Percentiles rank a stretch among this genome's conserved stretches.
Evolutionary conservation across 1,140 invertebrate genomes (phyloP).

Genomic region (Adelges cooleyi): DNA sequence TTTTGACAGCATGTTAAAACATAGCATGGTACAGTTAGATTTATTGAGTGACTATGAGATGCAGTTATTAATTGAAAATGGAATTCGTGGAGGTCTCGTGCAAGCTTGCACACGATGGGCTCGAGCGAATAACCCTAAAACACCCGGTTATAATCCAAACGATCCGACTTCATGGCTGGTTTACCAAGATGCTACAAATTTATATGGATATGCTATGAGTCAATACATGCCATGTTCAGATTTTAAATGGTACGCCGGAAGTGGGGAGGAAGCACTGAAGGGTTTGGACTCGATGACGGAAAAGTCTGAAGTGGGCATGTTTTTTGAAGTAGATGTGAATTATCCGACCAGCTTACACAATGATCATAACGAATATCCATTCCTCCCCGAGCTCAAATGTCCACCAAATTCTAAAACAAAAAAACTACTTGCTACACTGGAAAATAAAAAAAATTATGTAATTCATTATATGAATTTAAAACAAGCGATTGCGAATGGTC

Average conservation of each 20-base stretch:
- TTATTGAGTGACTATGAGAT: conserved; percentile 41
- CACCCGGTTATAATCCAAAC: conserved; percentile 38
- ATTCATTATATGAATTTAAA: conserved; percentile 34
- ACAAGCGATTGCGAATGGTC: conserved; percentile 19
- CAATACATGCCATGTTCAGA: too few relatives aligned
- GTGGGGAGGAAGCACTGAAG: too few relatives aligned
- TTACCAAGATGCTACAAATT: conserved; percentile 45
- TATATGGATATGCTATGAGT: too few relatives aligned
- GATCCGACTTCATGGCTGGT: conserved; percentile 37
- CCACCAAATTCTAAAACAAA: conserved; percentile 10
- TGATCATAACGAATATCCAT: conserved; percentile 42
- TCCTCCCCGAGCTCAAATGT: conserved; percentile 37
- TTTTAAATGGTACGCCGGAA: conserved; percentile 40
- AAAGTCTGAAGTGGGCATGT: conserved; percentile 41
- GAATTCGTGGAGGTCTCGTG: conserved; percentile 34
- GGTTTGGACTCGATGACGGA: conserved; percentile 31
- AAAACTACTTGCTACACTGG: conserved; percentile 30
- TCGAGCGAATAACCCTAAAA: conserved; percentile 41
- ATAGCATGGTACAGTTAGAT: conserved; percentile 40
- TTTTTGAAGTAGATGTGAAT: conserved; percentile 41
- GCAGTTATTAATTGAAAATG: conserved; percentile 37
- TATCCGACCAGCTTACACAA: conserved; percentile 41
- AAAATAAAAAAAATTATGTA: conserved; percentile 34
- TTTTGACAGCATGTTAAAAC: conserved; percentile 39
- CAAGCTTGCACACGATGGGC: conserved; percentile 38